Base-by-base conservation (phyloP, 2,113 vertebrate genomes). In the Numenius arquata region DNA sequence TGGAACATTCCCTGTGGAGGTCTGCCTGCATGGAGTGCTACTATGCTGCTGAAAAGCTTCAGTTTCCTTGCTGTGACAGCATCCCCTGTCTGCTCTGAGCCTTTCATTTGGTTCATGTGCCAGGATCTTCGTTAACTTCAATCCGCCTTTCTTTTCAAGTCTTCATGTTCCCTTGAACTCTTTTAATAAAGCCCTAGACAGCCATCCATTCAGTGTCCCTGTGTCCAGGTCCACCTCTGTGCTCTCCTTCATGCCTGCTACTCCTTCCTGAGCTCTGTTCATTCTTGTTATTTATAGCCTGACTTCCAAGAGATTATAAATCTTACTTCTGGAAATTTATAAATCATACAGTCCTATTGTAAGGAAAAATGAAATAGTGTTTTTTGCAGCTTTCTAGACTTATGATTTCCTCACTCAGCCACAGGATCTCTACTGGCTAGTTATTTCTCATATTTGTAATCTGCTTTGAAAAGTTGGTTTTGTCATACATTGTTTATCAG, bases 391-490 rank as follows among this genome's bases (percentile, higher is more conserved):
- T 88, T 95, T 74, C 72, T 63, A 65, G 50, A 52, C 38, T 86
- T 58, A 40, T 3, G 11, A 63, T 83, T 96, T 88, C 36, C 52
- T 74, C 67, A 13, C 26, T 55, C 63, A 65, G 50, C 36, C 21
- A 63, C 43, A 66, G 50, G n/a, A 80, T 73, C 41, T 91, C 48
- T 83, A 43, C 47, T 86, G 38, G 21, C 38, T 58, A 62, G 38
- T 53, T 90, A 47, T 83, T 93, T 41, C 56, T 73, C 53, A 43
- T 48, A 86, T 78, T 63, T 93, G 26, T 73, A 76, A 55, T 55
- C 58, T 71, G 20, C 17, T 92, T 81, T 92, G 73, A 96, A 78
- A 90, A 92, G 78, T 67, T 75, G 52, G 50, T 71, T 94, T 93
- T 78, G 5, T 11, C 19, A 15, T 52, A 63, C 52, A 92, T 32